phyloP scores from a whole-genome alignment of 2,797 vertebrate species.

The Telmatherina bonti region DNA sequence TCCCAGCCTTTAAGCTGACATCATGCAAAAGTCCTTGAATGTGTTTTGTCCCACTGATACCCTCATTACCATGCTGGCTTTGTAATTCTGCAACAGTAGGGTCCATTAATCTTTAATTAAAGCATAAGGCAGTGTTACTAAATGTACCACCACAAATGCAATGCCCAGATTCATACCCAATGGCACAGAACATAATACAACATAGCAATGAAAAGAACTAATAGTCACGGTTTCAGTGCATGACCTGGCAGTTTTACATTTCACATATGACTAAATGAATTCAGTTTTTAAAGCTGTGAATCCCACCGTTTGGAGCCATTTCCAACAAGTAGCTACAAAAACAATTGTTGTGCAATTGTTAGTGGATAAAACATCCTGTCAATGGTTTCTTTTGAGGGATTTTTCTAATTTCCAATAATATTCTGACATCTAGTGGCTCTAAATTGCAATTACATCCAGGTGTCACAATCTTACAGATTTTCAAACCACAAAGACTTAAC shows the following conservation, averaged over 20 bases:
- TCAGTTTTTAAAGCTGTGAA: background rate
- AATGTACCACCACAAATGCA: background rate
- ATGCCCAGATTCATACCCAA: conserved; percentile 10
- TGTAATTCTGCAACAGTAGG: conserved; percentile 20
- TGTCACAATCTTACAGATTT: background rate
- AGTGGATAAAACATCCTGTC: no score
- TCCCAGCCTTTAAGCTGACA: background rate
- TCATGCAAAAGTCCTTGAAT: background rate
- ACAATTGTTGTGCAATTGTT: background rate
- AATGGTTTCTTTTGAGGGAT: background rate
- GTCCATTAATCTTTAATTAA: conserved; percentile 47
- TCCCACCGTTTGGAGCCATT: background rate
- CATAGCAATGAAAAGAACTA: background rate
- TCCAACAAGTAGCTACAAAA: no score
- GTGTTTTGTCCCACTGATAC: conserved; percentile 15
- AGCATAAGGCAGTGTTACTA: conserved; percentile 33
- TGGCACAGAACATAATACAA: background rate
- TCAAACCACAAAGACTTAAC: background rate
- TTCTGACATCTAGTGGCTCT: conserved; percentile 58
- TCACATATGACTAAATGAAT: background rate
- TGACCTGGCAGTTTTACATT: background rate
- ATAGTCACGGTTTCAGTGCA: background rate
- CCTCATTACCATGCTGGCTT: background rate
- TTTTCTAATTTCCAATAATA: background rate
- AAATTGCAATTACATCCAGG: background rate